A percentile compares a stretch with the other conserved stretches of the same genome.
Evolutionary conservation across 92 coral and sea anemone species (phyloP).

Genomic region (Heliopora coerulea): DNA sequence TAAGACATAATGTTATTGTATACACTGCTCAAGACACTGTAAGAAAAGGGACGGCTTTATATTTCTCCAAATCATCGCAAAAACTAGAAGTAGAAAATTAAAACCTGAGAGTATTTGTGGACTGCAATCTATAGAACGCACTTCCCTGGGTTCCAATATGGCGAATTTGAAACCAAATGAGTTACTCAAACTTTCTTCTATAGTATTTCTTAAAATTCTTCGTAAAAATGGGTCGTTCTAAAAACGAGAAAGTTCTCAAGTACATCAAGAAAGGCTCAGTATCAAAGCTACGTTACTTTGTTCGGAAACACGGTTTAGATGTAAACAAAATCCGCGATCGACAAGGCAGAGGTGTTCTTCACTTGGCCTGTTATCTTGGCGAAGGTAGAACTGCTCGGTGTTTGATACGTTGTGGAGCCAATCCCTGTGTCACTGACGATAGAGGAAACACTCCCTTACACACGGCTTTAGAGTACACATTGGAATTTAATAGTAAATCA

Average conservation of each 20-base stretch:
- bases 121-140: no score
- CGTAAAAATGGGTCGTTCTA: conserved; percentile 8
- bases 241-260: conserved; percentile 59
- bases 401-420: conserved; percentile 70
- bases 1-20: no score
- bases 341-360: conserved; percentile 65
- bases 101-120: no score
- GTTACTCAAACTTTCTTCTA: not conserved
- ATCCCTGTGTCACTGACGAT: conserved; percentile 57
- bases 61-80: no score
- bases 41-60: no score
- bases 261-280: conserved; percentile 71
- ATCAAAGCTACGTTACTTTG: conserved; percentile 70
- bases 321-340: conserved; percentile 60
- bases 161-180: not conserved
- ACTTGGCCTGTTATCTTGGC: conserved; percentile 80
- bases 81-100: no score
- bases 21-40: no score
- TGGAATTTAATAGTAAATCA: conserved; percentile 53
- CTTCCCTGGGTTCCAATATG: conserved; percentile 1
- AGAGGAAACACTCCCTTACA: conserved; percentile 80
- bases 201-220: not conserved
- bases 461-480: conserved; percentile 69
- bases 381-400: conserved; percentile 69
- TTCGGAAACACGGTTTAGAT: conserved; percentile 57